These are phyloP conservation scores for Seriola quinqueradiata DNA, from an alignment of 2,113 vertebrate genomes.

Conservation along the genomic window DNA sequence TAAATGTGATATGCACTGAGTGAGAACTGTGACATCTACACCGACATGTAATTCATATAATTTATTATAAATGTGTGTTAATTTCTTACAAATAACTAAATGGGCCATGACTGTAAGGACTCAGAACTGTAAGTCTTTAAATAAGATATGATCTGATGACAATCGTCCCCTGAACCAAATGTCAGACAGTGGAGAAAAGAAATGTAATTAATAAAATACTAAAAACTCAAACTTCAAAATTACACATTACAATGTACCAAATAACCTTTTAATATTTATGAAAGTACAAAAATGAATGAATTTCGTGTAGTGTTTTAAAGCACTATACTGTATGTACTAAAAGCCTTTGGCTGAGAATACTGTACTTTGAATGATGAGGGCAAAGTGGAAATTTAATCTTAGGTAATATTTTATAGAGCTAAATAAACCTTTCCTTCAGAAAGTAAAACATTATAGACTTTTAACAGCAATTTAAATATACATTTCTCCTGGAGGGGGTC, in stretches of 20 bases:
- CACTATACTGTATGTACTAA: neutral
- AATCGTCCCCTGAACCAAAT: neutral
- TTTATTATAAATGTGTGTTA: conserved; percentile 6
- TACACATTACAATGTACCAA: neutral
- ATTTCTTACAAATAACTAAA: conserved; percentile 4
- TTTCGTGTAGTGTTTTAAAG: neutral
- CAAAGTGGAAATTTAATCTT: conserved; percentile 8
- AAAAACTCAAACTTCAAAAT: neutral
- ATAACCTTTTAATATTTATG: neutral
- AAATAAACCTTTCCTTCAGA: conserved; percentile 17
- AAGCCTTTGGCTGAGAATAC: neutral
- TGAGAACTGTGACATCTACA: conserved; percentile 13
- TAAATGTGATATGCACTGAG: conserved; percentile 9
- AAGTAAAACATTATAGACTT: conserved; percentile 14
- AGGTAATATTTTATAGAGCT: conserved; percentile 1
- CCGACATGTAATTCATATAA: conserved; percentile 18
- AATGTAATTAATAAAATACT: neutral
- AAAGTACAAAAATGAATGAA: neutral
- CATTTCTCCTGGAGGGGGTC: conserved; percentile 25
- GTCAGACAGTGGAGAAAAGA: no score
- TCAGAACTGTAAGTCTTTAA: neutral
- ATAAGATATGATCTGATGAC: no score
- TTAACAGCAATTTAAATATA: conserved; percentile 35
- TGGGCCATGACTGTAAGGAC: neutral
- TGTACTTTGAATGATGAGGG: neutral